Evolutionary conservation across 1,140 invertebrate species (phyloP), one percentile per base, ranked within the genome.

Genomic region (Drosophila miranda): DNA sequence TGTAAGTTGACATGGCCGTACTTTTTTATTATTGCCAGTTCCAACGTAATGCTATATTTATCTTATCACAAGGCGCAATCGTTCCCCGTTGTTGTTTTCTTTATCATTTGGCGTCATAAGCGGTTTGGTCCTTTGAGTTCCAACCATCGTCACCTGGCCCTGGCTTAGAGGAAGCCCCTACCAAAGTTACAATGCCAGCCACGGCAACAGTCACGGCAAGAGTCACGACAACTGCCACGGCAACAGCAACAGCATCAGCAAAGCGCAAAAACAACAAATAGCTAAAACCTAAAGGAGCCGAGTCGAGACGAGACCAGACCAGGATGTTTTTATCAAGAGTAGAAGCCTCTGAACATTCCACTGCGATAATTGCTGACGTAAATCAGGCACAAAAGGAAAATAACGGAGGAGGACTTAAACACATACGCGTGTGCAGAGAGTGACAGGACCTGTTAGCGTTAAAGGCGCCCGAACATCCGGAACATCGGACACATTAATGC

Each of bases 281-380:
- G 28, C 6, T 0, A 0, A 3, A 19, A 44, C 13, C 30, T 11
- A 30, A 21, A 23, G 61, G 42, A 49, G 46, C n/a, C 21, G 9
- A 30, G 52, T 16, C 23, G 28, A 50, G 19, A 3, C 49, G 3
- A 38, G 41, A 34, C 11, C 38, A 34, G 8, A 68, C 64, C 54
- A 46, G 41, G 63, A 79, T 76, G 52, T 53, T 76, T 51, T 61
- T 77, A 62, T 68, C 56, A 58, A 70, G 56, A 66, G 56, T 61
- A 50, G 30, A 48, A 53, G 38, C 54, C 53, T 34, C 19, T 61
- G 76, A 72, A 81, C 73, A 73, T 70, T 72, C 67, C 60, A 49
- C 61, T 49, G 51, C 41, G 61, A 87, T 78, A 82, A 82, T 87
- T 87, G 77, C 75, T 71, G 73, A 74, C 81, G 81, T 81, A 86